A percentile compares a stretch with the other conserved stretches of the same genome.
These are phyloP conservation scores for Aphelinus atriplicis DNA, from an alignment of 1,140 invertebrate species.

Conservation along the genomic window DNA sequence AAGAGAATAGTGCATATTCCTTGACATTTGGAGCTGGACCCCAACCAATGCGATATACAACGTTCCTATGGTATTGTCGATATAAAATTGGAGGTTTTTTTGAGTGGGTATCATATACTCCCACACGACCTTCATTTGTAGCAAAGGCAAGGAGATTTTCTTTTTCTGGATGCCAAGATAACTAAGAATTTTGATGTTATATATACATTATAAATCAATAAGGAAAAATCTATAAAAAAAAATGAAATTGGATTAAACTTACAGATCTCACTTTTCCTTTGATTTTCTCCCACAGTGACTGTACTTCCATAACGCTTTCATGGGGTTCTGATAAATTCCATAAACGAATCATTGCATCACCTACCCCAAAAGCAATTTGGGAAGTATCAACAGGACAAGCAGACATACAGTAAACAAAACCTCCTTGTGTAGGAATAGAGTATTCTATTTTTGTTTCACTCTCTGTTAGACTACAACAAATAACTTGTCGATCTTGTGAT, in stretches of 20 bases:
- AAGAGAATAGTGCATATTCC: constrained; percentile 64
- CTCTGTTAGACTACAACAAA: constrained; percentile 67
- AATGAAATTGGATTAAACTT: constrained; percentile 48
- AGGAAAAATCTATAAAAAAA: background rate
- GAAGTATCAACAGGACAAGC: constrained; percentile 76
- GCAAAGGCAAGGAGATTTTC: constrained; percentile 80
- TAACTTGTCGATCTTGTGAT: constrained; percentile 72
- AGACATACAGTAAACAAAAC: constrained; percentile 73
- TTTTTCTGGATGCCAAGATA: constrained; percentile 80
- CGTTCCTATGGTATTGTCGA: constrained; percentile 57
- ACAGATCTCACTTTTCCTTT: constrained; percentile 77
- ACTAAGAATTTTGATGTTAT: constrained; percentile 50
- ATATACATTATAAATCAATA: background rate
- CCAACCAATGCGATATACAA: constrained; percentile 63
- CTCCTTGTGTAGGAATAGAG: constrained; percentile 73
- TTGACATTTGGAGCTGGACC: constrained; percentile 55
- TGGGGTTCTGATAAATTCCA: constrained; percentile 72
- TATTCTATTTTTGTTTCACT: constrained; percentile 56
- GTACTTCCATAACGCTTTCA: constrained; percentile 64
- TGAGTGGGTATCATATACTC: constrained; percentile 64
- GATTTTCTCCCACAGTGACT: constrained; percentile 75
- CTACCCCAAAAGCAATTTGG: constrained; percentile 75
- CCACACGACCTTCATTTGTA: constrained; percentile 78
- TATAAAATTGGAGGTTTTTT: constrained; percentile 56
- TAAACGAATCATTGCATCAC: constrained; percentile 76